Base-by-base conservation (phyloP, 2,797 vertebrate species). In the Darevskia mixta region DNA sequence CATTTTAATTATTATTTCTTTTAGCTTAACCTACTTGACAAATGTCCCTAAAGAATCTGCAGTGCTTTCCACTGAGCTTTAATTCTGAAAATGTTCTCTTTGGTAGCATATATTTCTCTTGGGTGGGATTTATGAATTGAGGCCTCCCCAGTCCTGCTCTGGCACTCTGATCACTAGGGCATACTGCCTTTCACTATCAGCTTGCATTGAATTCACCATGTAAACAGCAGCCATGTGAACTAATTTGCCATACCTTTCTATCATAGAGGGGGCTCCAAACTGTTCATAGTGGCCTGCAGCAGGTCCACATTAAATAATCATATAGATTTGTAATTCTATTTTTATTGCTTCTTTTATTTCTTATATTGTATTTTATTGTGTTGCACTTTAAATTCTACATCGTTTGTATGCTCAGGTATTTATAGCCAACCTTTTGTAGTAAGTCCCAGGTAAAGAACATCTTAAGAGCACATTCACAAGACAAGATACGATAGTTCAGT, bases 11-110 rank as follows among this genome's bases (percentile, higher is more conserved):
- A 29, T 61, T 72, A 7, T 49, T 66, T 83, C 81, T 90, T 87
- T 87, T 66, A 85, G 80, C 82, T 82, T 84, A 79, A 87, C n/a
- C 78, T 20, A 2, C n/a, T 80, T 66, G 72, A 32, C 1, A 3
- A 67, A 67, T 58, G 86, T 93, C 87, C 89, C 89, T 88, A 58
- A 79, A 88, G 80, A n/a, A 88, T 64, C 80, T 82, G 32, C n/a
- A 0, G 0, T 55, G 80, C 69, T 85, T 92, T 92, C 86, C 85
- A 82, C 72, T 85, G 79, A 94, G 86, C 0, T 91, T 76, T 87
- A 82, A 71, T 83, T 82, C 75, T 83, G 87, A 64, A 64, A 64
- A 64, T 18, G 17, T 64, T 64, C 61, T 64, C 20, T 23, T 64
- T 64, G 61, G 61, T 23, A 23, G 61, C 17, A 23, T 79, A 41